These are phyloP conservation scores for Vidua macroura DNA, from an alignment of 2,113 vertebrate genomes.

Conservation along the genomic window DNA sequence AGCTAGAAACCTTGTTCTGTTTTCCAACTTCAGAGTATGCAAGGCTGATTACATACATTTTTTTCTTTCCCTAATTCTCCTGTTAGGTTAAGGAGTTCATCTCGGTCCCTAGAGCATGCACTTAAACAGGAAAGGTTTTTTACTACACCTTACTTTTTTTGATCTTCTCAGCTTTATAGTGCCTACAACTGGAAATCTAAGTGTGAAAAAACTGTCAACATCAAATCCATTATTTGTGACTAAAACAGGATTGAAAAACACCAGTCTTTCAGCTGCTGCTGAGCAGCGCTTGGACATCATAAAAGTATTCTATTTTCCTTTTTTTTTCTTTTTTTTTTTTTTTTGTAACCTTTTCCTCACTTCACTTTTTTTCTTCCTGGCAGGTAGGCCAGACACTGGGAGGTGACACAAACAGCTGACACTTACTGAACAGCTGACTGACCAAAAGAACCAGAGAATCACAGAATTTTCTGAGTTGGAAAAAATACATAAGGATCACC, in stretches of 20 bases:
- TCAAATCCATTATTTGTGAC: background rate
- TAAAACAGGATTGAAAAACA: background rate
- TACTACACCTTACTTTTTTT: background rate
- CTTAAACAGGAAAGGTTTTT: background rate
- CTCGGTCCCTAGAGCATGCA: background rate
- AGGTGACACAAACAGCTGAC: background rate
- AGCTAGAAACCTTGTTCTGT: background rate
- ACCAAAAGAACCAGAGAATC: background rate
- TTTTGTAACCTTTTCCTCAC: fast-evolving
- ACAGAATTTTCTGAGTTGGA: background rate
- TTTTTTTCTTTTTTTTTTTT: background rate
- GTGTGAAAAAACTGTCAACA: background rate
- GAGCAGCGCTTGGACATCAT: background rate
- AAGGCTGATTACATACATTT: background rate
- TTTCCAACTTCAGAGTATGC: background rate
- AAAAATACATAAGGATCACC: too few relatives aligned
- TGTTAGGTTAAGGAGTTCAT: background rate
- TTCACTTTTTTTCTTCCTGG: background rate
- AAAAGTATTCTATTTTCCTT: fast-evolving
- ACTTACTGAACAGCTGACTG: background rate
- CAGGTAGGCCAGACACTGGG: background rate
- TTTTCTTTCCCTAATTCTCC: background rate
- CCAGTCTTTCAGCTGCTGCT: background rate
- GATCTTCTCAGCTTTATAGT: background rate
- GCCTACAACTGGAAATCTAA: background rate